Evolutionary conservation across 2,797 vertebrate species (phyloP), one percentile per base, ranked within the genome.

Genomic region (Amblyopsis hoosieri): DNA sequence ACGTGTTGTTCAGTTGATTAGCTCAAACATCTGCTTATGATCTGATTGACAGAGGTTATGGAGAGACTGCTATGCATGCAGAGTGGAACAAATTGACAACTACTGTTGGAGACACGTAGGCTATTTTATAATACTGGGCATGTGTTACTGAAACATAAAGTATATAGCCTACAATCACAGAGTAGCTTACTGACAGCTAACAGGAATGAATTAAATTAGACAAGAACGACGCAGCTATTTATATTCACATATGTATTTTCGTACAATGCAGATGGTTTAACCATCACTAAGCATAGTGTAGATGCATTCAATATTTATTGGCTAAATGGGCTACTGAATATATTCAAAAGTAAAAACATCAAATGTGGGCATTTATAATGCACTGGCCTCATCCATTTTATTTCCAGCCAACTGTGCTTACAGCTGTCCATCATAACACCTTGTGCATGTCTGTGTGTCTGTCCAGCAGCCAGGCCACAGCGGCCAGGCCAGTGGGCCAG

Each of bases 191-290:
- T 37, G 33, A 37, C 33, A 8, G 33, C 33, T 6, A 37, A 37
- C 33, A 37, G 6, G 33, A 37, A 37, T 6, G 1, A 37, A 37
- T 37, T 5, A 6, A 37, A 37, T 37, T 37, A 37, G 33, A 37
- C 8, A 8, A 37, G 8, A 37, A 37, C 5, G 33, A 19, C 17
- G 67, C 58, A 58, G 23, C 14, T 74, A 66, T 10, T 10, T 54
- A 74, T 76, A 42, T 76, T 67, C 55, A 84, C 60, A 72, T 69
- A 4, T 71, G 77, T 65, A 77, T 61, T 50, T 17, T 63, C 17
- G 52, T 73, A 75, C 49, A 74, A 52, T 62, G 57, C 62, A 75
- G 58, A 71, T 74, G 62, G 86, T 67, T 56, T 59, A 19, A 37
- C 64, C 3, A 6, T 79, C 60, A 75, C 79, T 57, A 80, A 70